Percentiles rank a stretch among this genome's conserved stretches.
Evolutionary conservation across 1,140 invertebrate genomes (phyloP).

Genomic region (Anastatus disparis): DNA sequence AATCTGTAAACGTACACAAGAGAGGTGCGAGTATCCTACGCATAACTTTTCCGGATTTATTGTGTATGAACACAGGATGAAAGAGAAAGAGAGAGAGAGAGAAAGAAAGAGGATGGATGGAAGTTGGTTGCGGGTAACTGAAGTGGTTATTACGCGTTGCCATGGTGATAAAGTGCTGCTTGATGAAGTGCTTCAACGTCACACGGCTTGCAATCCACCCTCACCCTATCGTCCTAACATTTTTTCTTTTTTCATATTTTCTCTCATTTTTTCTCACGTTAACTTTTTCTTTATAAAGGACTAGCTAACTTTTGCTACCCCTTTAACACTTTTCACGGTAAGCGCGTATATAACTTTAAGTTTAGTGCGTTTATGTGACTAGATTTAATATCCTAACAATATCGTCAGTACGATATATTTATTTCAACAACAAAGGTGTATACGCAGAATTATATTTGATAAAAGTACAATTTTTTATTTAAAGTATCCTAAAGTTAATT

Average conservation of each 20-base stretch:
- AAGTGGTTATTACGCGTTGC: constrained; percentile 64
- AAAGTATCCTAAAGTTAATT: too few species aligned
- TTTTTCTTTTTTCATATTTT: neutral
- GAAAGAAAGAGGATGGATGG: neutral
- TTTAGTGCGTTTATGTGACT: too few species aligned
- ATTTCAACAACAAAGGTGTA: too few species aligned
- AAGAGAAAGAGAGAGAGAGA: neutral
- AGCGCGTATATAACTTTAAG: too few species aligned
- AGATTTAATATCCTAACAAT: too few species aligned
- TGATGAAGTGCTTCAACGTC: constrained; percentile 58
- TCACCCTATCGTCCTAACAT: too few species aligned
- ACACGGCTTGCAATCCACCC: constrained; percentile 30
- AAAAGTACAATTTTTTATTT: too few species aligned
- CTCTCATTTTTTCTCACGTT: neutral
- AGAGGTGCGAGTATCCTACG: neutral
- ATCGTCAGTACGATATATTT: too few species aligned
- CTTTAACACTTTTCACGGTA: too few species aligned
- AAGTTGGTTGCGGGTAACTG: constrained; percentile 43
- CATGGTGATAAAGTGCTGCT: constrained; percentile 64
- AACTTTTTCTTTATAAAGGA: too few species aligned
- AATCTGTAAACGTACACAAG: constrained; percentile 12
- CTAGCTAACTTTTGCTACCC: too few species aligned
- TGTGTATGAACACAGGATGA: neutral
- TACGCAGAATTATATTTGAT: too few species aligned
- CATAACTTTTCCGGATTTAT: constrained; percentile 30